Evolutionary conservation across 1,140 invertebrate species (phyloP).

Genomic region (Neodiprion pinetum): DNA sequence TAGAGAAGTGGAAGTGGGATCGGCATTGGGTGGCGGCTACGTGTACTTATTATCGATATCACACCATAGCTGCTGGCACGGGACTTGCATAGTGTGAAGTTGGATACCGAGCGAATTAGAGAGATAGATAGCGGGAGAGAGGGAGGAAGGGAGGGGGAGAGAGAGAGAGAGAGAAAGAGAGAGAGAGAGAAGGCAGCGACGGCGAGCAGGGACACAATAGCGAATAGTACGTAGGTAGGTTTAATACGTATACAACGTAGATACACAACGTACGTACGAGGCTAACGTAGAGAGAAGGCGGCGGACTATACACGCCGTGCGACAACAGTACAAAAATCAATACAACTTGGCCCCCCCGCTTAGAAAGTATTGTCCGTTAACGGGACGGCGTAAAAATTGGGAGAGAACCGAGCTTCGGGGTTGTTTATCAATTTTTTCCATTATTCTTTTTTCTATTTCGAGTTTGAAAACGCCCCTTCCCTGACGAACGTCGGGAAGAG

Average conservation of each 20-base stretch:
- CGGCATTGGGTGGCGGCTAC: too few species aligned
- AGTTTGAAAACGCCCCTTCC: neutral
- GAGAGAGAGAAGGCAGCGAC: neutral
- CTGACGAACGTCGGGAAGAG: too few species aligned
- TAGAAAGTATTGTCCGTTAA: neutral
- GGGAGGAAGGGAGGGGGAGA: neutral
- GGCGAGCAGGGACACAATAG: neutral
- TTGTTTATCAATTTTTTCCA: neutral
- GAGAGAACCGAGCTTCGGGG: neutral
- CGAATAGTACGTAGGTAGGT: neutral
- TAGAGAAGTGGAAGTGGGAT: too few species aligned
- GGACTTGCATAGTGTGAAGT: too few species aligned
- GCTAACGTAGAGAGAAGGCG: neutral
- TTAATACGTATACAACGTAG: too few species aligned
- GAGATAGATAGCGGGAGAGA: too few species aligned
- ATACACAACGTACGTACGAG: too few species aligned
- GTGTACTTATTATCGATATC: slow-evolving; percentile 13
- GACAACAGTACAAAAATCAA: slow-evolving; percentile 7
- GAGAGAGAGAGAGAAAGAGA: neutral
- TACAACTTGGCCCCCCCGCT: slow-evolving; percentile 1
- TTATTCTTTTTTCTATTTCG: neutral
- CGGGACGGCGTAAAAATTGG: neutral
- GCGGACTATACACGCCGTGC: neutral
- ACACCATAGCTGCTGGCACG: neutral
- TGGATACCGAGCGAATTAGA: too few species aligned